phyloP scores from a whole-genome alignment of 2,113 vertebrate genomes.

The Polypterus bichir region DNA sequence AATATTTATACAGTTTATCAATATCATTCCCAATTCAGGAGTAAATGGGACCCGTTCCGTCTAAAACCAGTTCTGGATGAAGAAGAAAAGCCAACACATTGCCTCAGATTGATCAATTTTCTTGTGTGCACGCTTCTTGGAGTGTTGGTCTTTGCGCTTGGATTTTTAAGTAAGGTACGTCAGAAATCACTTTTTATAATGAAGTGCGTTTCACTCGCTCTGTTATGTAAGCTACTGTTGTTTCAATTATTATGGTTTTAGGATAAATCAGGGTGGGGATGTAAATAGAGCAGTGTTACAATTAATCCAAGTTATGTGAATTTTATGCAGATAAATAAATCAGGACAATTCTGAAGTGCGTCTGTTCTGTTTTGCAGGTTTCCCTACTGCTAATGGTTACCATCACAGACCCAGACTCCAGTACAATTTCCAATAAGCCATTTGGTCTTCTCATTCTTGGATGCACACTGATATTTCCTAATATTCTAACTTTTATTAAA shows the following conservation, averaged over 20 bases:
- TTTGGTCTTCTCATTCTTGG: conserved; percentile 20
- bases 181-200: not conserved
- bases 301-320: not conserved
- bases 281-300: not conserved
- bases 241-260: conserved; percentile 6
- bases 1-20: no score
- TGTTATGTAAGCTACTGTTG: not conserved
- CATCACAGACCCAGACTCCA: conserved; percentile 9
- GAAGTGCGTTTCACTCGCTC: not conserved
- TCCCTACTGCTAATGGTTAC: conserved; percentile 23
- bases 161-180: conserved; percentile 40
- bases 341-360: not conserved
- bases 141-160: conserved; percentile 29
- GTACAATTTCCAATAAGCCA: conserved; percentile 8
- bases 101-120: conserved; percentile 25
- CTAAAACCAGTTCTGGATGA: conserved; percentile 30
- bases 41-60: conserved; percentile 32
- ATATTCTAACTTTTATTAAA: conserved; percentile 21
- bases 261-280: not conserved
- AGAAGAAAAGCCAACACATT: conserved; percentile 34
- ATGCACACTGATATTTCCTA: conserved; percentile 18
- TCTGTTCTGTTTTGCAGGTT: conserved; percentile 8
- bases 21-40: conserved; percentile 10
- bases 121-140: conserved; percentile 16
- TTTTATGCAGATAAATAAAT: not conserved